A percentile compares a stretch with the other conserved stretches of the same genome.
Evolutionary conservation across 2,797 vertebrate genomes (phyloP).

Genomic region (Vespertilio murinus): DNA sequence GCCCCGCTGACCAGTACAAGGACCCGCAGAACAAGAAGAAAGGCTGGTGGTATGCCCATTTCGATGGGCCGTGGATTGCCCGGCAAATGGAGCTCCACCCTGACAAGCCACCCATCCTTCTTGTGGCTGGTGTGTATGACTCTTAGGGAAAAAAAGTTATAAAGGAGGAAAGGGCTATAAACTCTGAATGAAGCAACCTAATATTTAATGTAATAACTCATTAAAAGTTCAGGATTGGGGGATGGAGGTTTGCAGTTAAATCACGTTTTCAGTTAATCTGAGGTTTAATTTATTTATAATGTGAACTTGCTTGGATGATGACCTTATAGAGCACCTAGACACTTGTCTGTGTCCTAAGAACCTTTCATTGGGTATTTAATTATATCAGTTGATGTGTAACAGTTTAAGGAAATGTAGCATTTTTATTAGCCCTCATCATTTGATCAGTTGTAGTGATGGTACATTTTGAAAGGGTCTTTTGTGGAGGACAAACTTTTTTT

Average conservation of each 20-base stretch:
- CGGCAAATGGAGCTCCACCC: slow-evolving; percentile 98
- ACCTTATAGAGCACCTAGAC: background rate
- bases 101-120: slow-evolving; percentile 95
- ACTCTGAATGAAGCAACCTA: background rate
- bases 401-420: background rate
- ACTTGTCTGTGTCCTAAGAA: background rate
- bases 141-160: background rate
- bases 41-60: slow-evolving; percentile 99
- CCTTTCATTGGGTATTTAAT: background rate
- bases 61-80: slow-evolving; percentile 97
- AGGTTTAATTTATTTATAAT: background rate
- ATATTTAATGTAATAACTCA: background rate
- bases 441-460: background rate
- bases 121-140: slow-evolving; percentile 92
- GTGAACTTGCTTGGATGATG: background rate
- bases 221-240: background rate
- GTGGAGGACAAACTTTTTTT: background rate
- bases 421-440: background rate
- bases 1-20: slow-evolving; percentile 95
- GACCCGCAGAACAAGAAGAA: slow-evolving; percentile 96
- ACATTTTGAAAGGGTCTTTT: background rate
- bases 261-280: background rate
- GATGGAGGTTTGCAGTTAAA: background rate
- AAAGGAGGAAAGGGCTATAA: background rate
- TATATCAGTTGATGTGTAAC: background rate